Conservation (phyloP, 1,140 invertebrate species). For the Calliopsis andreniformis region DNA sequence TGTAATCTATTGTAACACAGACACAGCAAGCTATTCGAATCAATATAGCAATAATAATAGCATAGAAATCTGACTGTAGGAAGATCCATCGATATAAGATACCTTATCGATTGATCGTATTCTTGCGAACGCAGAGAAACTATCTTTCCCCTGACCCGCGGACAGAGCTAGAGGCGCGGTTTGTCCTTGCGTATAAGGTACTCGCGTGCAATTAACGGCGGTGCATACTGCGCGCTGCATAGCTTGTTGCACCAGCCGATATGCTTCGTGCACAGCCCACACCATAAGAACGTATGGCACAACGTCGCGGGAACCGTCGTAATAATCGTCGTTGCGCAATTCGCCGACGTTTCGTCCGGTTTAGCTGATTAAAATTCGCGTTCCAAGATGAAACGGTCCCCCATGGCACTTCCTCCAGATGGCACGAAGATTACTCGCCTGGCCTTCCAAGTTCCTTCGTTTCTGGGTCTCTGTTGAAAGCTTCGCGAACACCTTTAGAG, state of each 20-base stretch:
- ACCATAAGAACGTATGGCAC: conserved; percentile 19
- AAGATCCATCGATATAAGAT: not conserved
- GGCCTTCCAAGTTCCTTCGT: no score
- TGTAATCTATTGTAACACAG: no score
- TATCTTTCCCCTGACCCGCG: not conserved
- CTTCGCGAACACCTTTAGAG: not conserved
- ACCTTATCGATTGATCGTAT: not conserved
- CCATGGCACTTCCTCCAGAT: no score
- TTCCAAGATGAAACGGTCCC: not conserved
- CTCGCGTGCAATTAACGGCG: conserved; percentile 45
- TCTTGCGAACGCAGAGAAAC: not conserved
- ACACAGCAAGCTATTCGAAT: no score
- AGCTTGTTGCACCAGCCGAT: conserved; percentile 52
- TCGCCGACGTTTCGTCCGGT: not conserved
- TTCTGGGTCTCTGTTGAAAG: no score
- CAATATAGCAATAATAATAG: no score
- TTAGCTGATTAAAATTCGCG: conserved; percentile 28
- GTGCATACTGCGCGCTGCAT: conserved; percentile 21
- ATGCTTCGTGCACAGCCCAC: conserved; percentile 33
- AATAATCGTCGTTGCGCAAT: conserved; percentile 29
- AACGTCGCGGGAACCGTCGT: conserved; percentile 20
- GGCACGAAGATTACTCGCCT: no score
- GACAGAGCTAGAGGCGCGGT: conserved; percentile 43
- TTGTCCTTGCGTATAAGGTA: conserved; percentile 58
- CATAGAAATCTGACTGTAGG: no score